Base-by-base conservation (phyloP, 2,888 invertebrate genomes). In the Cephus pygmeus region DNA sequence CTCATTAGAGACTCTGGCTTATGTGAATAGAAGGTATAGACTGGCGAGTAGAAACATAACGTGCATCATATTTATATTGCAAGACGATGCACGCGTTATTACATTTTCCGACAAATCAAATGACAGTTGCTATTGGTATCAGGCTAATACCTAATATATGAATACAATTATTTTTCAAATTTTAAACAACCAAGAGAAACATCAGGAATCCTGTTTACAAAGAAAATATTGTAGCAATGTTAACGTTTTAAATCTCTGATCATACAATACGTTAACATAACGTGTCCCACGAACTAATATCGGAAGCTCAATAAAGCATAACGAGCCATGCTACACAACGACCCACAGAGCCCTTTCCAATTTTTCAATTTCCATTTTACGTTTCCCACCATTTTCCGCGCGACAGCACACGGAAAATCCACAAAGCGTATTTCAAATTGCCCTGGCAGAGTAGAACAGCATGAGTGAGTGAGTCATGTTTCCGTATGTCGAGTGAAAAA, bases 281-380 rank as follows among this genome's bases (percentile, higher is more conserved):
- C 56, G 56, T 56, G 56, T 56, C 23, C 56, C 56, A 6, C 75
- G 76, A 80, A 73, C 84, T 86, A 84, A 85, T 84, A 79, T 83
- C 76, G 74, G 73, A 76, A 78, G 77, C 68, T 80, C 83, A 82
- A 85, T 86, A 85, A 85, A 85, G 77, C 80, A 81, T 83, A 83
- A 85, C 83, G 82, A 85, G 84, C 81, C 80, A 73, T 78, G 79
- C 75, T 75, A 75, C 78, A 79, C 79, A 79, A 23, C 56, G 56
- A 56, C 23, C 56, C 56, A 56, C 23, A 23, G 56, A 79, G 79
- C 79, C 69, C 74, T 56, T 75, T 69, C 71, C 81, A 80, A 86
- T 86, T 86, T 86, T 85, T 85, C 85, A 84, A 84, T 86, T 82
- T 82, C 83, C 82, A 80, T 80, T 84, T 81, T 79, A 81, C 81